A percentile compares a stretch with the other conserved stretches of the same genome.
These are phyloP conservation scores for Lampris megalopsis DNA, from an alignment of 2,113 vertebrate genomes.

Conservation along the genomic window DNA sequence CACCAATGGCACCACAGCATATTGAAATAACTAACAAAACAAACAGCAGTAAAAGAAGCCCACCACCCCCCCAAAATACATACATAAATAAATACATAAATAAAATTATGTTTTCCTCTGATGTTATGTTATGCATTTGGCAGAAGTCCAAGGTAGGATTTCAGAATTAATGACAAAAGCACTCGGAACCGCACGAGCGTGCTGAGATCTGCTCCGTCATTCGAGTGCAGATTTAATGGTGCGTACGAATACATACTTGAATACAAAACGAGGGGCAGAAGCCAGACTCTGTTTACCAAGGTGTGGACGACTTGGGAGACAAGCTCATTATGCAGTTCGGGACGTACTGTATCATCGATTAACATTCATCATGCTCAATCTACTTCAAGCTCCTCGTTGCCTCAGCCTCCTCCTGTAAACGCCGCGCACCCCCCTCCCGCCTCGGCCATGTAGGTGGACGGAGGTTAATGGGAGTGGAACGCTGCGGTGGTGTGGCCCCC, in stretches of 20 bases:
- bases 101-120: conserved; percentile 33
- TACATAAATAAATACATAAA: too few relatives aligned
- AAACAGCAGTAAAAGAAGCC: conserved; percentile 23
- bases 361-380: conserved; percentile 81
- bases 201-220: conserved; percentile 50
- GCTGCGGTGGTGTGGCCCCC: conserved; percentile 53
- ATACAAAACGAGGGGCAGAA: conserved; percentile 62
- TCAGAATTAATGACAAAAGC: conserved; percentile 62
- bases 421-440: conserved; percentile 43
- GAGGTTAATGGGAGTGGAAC: conserved; percentile 75
- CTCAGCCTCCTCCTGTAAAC: conserved; percentile 56
- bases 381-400: conserved; percentile 60
- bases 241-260: conserved; percentile 55
- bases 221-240: conserved; percentile 63
- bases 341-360: conserved; percentile 76
- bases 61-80: too few relatives aligned
- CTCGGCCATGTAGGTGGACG: conserved; percentile 61
- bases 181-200: conserved; percentile 31
- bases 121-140: conserved; percentile 21
- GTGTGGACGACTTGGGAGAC: conserved; percentile 57
- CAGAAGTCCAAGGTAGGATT: conserved; percentile 51
- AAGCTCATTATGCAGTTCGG: conserved; percentile 72
- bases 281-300: conserved; percentile 64
- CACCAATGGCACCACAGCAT: background rate
- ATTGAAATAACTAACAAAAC: conserved; percentile 40